Conservation (phyloP, 2,113 vertebrate genomes). For the Muntiacus reevesi region DNA sequence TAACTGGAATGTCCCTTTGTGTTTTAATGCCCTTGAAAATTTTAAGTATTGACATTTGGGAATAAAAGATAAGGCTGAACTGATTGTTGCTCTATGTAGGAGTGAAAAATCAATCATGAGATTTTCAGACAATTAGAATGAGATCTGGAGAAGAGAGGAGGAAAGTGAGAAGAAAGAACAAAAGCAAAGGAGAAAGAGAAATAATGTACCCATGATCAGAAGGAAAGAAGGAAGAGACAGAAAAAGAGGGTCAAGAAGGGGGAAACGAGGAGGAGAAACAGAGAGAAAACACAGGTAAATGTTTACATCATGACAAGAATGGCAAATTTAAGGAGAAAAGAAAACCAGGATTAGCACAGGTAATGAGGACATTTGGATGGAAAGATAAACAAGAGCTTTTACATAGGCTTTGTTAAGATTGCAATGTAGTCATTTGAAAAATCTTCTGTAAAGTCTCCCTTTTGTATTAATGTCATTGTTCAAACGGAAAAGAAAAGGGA, state of each 20-base stretch:
- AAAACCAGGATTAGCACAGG: background rate
- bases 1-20: background rate
- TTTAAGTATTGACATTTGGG: background rate
- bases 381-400: background rate
- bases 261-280: accelerated
- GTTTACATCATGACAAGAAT: background rate
- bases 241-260: no score
- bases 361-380: background rate
- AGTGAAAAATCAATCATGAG: background rate
- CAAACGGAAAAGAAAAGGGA: background rate
- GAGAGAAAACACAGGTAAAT: background rate
- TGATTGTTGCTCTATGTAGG: background rate
- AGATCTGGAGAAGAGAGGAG: background rate
- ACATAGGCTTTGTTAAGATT: background rate
- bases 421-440: background rate
- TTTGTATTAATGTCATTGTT: background rate
- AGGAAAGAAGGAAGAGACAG: background rate
- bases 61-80: background rate
- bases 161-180: background rate
- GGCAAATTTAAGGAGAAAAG: background rate
- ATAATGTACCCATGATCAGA: background rate
- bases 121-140: background rate
- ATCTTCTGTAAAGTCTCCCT: background rate
- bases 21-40: background rate
- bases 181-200: background rate